Evolutionary conservation across 2,113 vertebrate species (phyloP).

Genomic region (Apteryx mantelli): DNA sequence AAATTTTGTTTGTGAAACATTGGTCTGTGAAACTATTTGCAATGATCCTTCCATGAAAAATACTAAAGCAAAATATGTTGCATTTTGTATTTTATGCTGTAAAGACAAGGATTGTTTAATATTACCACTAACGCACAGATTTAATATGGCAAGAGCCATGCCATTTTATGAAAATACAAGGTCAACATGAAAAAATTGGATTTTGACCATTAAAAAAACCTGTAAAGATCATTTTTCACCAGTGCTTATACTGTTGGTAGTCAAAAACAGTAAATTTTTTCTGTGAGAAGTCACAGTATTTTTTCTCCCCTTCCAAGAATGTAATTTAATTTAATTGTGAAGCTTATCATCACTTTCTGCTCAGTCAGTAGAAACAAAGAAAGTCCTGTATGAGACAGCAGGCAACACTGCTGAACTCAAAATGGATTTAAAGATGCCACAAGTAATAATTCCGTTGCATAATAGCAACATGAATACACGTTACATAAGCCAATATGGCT

Average conservation of each 20-base stretch:
- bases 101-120: neutral
- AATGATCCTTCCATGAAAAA: neutral
- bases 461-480: constrained; percentile 11
- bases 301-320: constrained; percentile 54
- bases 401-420: constrained; percentile 34
- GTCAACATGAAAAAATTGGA: neutral
- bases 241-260: neutral
- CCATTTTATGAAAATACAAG: neutral
- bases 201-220: neutral
- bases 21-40: neutral
- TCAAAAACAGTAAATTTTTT: neutral
- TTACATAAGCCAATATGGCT: constrained; percentile 23
- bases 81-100: neutral
- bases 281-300: neutral
- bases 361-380: constrained; percentile 60
- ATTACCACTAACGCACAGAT: neutral
- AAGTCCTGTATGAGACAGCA: constrained; percentile 46
- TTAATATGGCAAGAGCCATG: neutral
- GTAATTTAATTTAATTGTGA: constrained; percentile 51
- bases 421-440: constrained; percentile 44
- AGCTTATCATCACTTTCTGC: constrained; percentile 58
- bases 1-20: neutral
- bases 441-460: constrained; percentile 56
- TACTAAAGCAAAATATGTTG: neutral
- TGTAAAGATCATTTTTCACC: neutral